Conservation (phyloP, 2,113 vertebrate genomes). For the Ptilonorhynchus violaceus region DNA sequence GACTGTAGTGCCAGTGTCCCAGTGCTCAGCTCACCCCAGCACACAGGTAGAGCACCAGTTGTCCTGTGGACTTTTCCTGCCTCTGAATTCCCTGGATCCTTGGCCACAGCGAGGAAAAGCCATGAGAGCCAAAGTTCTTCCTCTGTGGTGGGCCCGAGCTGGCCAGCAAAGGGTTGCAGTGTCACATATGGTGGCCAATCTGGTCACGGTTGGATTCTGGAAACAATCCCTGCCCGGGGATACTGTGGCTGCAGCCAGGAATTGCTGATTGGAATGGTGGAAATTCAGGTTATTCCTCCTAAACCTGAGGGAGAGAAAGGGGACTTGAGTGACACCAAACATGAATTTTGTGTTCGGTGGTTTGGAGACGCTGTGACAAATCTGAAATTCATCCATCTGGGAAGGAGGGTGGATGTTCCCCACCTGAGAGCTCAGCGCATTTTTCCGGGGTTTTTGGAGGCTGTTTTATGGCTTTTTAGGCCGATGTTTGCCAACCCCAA, state of each 20-base stretch:
- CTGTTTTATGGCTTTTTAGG: rapidly evolving
- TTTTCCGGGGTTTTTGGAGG: not conserved
- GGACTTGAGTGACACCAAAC: rapidly evolving
- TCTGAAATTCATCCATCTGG: not conserved
- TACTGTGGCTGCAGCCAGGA: not conserved
- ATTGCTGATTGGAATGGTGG: not conserved
- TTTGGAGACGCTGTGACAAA: not conserved
- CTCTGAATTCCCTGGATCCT: not conserved
- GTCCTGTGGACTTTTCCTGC: rapidly evolving
- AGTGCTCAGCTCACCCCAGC: not conserved
- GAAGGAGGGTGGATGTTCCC: rapidly evolving
- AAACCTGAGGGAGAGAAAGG: not conserved
- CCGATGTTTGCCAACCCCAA: not conserved
- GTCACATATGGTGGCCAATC: not conserved
- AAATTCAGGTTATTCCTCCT: not conserved
- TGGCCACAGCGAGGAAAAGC: rapidly evolving
- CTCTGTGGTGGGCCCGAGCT: not conserved
- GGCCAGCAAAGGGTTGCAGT: not conserved
- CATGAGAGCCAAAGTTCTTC: not conserved
- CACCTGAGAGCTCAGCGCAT: rapidly evolving
- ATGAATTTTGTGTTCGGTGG: rapidly evolving
- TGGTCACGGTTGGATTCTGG: not conserved
- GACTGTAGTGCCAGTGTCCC: rapidly evolving
- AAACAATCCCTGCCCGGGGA: not conserved
- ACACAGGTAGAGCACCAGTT: not conserved